Base-by-base conservation (phyloP, 2,888 invertebrate species). In the Dryobota labecula region DNA sequence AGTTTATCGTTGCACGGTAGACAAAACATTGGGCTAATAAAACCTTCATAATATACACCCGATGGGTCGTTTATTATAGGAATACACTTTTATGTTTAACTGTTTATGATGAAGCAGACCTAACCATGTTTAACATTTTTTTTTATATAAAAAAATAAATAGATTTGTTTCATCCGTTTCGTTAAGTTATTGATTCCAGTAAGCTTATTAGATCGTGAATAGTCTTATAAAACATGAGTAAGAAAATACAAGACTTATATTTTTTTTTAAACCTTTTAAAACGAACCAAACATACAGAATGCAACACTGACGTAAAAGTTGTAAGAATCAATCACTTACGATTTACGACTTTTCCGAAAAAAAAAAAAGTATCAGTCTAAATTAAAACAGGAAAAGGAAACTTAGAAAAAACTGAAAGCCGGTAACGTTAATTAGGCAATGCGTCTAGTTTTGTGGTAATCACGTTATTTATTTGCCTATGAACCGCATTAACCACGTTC, bases 391-490 rank as follows among this genome's bases (percentile, higher is more conserved):
- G 13, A 47, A 57, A 66, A 47, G 15, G 20, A 45, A 58, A 45
- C 36, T 47, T 18, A 38, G 13, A 60, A 64, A 61, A 70, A 54
- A 73, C 51, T 15, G 7, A 27, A 67, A 57, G 43, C 57, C 49
- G n/a, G 41, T 24, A 49, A 9, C 30, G 20, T 56, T 63, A 36
- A 47, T 61, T 51, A 57, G 66, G 30, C 18, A 43, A 45, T 73
- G 20, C 41, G 43, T 67, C 69, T 60, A 63, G 20, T 65, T 36
- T 49, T 69, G n/a, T 73, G 54, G 80, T 73, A 67, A 73, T 70
- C 53, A 36, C 47, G 70, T 62, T 38, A 76, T 74, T 82, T 74
- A 72, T 76, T 75, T 68, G 43, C 38, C 11, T 71, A 68, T 56
- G 61, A 73, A 73, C 24, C 56, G 7, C 56, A 64, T 75, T 51